These are phyloP conservation scores for Opisthocomus hoazin DNA, from an alignment of 2,113 vertebrate species.

Conservation along the genomic window DNA sequence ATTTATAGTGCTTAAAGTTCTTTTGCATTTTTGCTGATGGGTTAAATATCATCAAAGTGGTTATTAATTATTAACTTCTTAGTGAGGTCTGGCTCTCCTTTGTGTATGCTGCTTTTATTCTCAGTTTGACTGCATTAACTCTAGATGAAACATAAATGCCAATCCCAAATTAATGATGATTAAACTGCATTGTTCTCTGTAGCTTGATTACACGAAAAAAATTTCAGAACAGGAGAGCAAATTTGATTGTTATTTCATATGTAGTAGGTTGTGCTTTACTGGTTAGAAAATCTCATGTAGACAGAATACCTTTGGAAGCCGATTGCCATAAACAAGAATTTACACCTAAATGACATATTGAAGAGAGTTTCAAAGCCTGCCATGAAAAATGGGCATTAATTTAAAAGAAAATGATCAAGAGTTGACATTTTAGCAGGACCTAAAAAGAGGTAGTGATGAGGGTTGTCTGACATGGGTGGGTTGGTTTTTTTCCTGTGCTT, in stretches of 20 bases:
- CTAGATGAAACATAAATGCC: not conserved
- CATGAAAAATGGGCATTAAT: not conserved
- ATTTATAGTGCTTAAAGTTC: not conserved
- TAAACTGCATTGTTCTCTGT: not conserved
- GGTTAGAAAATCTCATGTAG: not conserved
- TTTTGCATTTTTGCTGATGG: slow-evolving; percentile 5
- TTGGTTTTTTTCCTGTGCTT: not conserved
- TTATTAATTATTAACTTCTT: slow-evolving; percentile 23
- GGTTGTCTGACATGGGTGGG: not conserved
- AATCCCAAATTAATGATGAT: not conserved
- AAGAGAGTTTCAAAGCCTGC: not conserved
- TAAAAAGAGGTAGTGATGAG: not conserved
- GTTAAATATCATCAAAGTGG: not conserved
- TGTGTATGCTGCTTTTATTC: not conserved
- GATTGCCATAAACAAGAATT: not conserved
- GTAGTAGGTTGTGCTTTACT: not conserved
- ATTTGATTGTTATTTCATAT: not conserved
- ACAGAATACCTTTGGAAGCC: not conserved
- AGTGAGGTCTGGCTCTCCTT: not conserved
- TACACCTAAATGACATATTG: not conserved
- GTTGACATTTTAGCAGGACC: not conserved
- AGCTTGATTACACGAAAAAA: not conserved
- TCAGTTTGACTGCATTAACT: slow-evolving; percentile 1
- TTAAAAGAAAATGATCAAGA: not conserved
- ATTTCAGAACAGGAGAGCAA: not conserved